Conservation (phyloP, 2,888 invertebrate species). For the Acrobasis suavella region DNA sequence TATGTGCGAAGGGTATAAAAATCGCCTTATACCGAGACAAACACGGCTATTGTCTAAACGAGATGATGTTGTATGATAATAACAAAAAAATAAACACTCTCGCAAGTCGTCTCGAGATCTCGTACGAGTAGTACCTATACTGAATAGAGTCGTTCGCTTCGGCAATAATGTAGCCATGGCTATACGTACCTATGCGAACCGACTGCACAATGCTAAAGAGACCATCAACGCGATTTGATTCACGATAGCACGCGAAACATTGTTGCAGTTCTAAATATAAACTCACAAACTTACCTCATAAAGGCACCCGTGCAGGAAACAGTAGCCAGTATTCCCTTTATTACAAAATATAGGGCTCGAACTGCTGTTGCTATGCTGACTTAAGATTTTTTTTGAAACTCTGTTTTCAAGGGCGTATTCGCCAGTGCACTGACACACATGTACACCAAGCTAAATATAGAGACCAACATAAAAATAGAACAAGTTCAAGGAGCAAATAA, state of each 20-base stretch:
- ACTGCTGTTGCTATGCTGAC: constrained; percentile 80
- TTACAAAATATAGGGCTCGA: constrained; percentile 58
- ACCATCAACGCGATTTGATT: constrained; percentile 19
- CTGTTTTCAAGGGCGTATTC: constrained; percentile 76
- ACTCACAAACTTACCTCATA: constrained; percentile 58
- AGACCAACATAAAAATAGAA: constrained; percentile 36
- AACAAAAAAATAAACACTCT: no score
- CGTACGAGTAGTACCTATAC: constrained; percentile 9
- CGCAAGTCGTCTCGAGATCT: not conserved
- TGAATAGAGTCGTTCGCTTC: constrained; percentile 30
- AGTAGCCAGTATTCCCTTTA: constrained; percentile 52
- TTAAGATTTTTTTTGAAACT: constrained; percentile 68
- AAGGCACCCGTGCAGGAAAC: constrained; percentile 56
- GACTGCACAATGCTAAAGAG: constrained; percentile 44
- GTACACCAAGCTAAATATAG: constrained; percentile 37
- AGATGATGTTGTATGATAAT: no score
- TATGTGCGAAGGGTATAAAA: no score
- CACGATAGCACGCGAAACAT: constrained; percentile 8
- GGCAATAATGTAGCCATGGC: constrained; percentile 31
- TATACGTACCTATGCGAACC: constrained; percentile 34
- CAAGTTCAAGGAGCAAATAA: constrained; percentile 35
- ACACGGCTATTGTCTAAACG: no score
- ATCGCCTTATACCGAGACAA: no score
- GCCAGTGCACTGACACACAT: constrained; percentile 46
- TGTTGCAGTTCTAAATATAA: constrained; percentile 19